Conservation (phyloP, 2,113 vertebrate species). For the Leucoraja erinaceus region DNA sequence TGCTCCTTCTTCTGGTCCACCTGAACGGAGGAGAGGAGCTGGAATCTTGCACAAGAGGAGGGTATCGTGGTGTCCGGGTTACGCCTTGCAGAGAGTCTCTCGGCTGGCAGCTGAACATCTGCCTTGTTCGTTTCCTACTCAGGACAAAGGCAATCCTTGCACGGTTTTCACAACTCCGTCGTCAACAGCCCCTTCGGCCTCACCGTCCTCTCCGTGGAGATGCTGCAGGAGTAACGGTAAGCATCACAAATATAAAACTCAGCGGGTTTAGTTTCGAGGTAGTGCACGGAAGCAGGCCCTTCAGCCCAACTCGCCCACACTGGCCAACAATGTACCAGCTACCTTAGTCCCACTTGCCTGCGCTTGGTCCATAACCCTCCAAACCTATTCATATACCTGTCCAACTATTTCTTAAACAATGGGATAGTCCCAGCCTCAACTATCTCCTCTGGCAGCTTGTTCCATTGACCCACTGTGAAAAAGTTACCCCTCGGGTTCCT, state of each 20-base stretch:
- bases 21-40: neutral
- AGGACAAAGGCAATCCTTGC: neutral
- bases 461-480: no score
- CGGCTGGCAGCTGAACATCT: neutral
- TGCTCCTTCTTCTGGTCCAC: neutral
- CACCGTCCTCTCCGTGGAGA: neutral
- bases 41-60: slow-evolving; percentile 1
- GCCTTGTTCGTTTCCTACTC: neutral
- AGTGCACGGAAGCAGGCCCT: no score
- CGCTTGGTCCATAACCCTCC: no score
- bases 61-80: neutral
- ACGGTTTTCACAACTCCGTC: neutral
- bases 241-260: neutral
- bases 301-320: no score
- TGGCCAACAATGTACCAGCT: no score
- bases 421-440: no score
- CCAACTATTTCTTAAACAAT: no score
- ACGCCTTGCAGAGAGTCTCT: neutral
- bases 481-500: no score
- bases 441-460: no score
- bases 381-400: no score
- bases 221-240: neutral
- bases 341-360: no score
- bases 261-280: no score
- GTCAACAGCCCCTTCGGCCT: slow-evolving; percentile 18